Evolutionary conservation across 1,140 invertebrate species (phyloP), one percentile per base, ranked within the genome.

Genomic region (Drosophila jambulina): DNA sequence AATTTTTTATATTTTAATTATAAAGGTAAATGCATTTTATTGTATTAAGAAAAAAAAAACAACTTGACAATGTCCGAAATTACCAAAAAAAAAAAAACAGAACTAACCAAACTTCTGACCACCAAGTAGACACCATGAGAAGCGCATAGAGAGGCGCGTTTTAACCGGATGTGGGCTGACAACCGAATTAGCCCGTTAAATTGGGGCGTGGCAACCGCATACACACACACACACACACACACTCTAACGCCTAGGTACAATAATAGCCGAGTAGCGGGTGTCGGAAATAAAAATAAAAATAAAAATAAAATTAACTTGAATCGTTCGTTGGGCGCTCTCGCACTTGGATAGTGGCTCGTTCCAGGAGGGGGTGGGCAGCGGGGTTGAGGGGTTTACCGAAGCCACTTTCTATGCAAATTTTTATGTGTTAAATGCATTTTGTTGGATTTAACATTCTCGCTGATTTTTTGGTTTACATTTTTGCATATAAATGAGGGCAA

Each of bases 401-500:
- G 86, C 87, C 86, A 91, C 87, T 91, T 91, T 91, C 86, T 91
- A 91, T 91, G 86, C 87, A 91, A 91, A 91, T 91, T 91, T 91
- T 91, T 91, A 91, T 91, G 86, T 91, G 86, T 91, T 91, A 91
- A 91, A 91, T 91, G 86, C 86, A 91, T 91, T 91, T 91, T 88
- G 86, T 86, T 91, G 87, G 86, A 91, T 91, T 91, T 91, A 91
- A 91, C 85, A 91, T 91, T 91, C 84, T 90, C 86, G 82, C 86
- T 91, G 86, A 91, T 91, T 91, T 91, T 91, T 91, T 90, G 85
- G 86, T 91, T 91, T 91, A 86, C 86, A 84, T 88, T 91, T 91
- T 91, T 91, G 86, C 86, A 91, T 91, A 91, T 80, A 85, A 91
- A 91, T 91, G 86, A 91, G 90, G 86, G 64, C 75, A 69, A 78